Evolutionary conservation across 2,888 invertebrate genomes (phyloP).

Genomic region (Notodonta dromedarius): DNA sequence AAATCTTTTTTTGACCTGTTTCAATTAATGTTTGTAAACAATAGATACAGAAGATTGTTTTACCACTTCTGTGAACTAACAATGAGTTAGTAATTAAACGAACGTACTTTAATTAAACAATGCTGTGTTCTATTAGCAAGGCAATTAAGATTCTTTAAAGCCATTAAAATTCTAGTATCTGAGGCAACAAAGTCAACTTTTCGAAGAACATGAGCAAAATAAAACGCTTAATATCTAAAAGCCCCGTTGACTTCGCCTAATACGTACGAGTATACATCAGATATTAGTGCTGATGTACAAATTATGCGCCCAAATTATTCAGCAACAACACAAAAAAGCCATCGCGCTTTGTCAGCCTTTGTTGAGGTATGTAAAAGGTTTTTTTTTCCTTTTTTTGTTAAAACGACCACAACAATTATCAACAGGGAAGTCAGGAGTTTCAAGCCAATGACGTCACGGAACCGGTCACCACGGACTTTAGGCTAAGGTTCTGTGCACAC

Average conservation of each 20-base stretch:
- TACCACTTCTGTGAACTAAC: constrained; percentile 13
- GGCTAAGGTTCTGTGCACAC: background rate
- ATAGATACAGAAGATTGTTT: too few species aligned
- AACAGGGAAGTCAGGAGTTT: background rate
- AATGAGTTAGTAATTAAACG: background rate
- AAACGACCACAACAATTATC: background rate
- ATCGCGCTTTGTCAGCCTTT: background rate
- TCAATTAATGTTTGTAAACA: constrained; percentile 12
- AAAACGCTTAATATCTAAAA: too few species aligned
- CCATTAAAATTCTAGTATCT: constrained; percentile 19
- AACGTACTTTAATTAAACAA: constrained; percentile 15
- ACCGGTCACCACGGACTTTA: background rate
- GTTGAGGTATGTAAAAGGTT: background rate
- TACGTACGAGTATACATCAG: too few species aligned
- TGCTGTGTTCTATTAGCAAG: constrained; percentile 13
- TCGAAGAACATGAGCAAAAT: background rate
- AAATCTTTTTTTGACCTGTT: background rate
- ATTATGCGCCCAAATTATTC: too few species aligned
- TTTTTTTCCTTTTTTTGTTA: background rate
- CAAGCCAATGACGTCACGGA: background rate
- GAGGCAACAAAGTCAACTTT: constrained; percentile 7
- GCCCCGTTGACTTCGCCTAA: too few species aligned
- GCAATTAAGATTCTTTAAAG: constrained; percentile 18
- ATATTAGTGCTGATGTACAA: too few species aligned
- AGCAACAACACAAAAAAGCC: too few species aligned